Conservation (phyloP, 2,113 vertebrate genomes). For the Garra rufa region DNA sequence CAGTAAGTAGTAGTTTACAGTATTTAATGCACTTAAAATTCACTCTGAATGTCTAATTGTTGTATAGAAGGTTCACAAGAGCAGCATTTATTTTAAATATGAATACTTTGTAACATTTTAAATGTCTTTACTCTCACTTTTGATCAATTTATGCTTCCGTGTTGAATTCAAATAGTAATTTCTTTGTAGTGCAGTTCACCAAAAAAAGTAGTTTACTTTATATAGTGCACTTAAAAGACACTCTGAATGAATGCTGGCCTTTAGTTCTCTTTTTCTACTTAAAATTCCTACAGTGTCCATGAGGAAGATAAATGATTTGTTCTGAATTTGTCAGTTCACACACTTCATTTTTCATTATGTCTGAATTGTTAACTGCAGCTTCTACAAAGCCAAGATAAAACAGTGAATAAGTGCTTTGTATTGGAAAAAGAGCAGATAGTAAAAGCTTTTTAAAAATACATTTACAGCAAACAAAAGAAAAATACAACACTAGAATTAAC, state of each 20-base stretch:
- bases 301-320: not conserved
- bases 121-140: no score
- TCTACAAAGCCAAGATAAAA: not conserved
- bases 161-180: no score
- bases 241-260: not conserved
- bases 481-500: not conserved
- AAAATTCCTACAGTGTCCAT: not conserved
- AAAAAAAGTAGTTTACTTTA: not conserved
- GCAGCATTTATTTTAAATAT: no score
- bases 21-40: no score
- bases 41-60: no score
- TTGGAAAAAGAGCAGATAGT: not conserved
- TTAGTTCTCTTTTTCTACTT: not conserved
- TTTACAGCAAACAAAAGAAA: conserved; percentile 5
- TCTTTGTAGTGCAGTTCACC: no score
- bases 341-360: not conserved
- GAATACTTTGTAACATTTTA: no score
- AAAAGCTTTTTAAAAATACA: not conserved
- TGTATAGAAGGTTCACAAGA: no score
- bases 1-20: no score
- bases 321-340: conserved; percentile 11
- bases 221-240: not conserved
- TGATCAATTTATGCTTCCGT: no score
- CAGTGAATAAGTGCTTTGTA: not conserved
- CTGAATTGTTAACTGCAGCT: not conserved